Conservation (phyloP, 2,888 invertebrate genomes). For the Tolmerus cingulatus region DNA sequence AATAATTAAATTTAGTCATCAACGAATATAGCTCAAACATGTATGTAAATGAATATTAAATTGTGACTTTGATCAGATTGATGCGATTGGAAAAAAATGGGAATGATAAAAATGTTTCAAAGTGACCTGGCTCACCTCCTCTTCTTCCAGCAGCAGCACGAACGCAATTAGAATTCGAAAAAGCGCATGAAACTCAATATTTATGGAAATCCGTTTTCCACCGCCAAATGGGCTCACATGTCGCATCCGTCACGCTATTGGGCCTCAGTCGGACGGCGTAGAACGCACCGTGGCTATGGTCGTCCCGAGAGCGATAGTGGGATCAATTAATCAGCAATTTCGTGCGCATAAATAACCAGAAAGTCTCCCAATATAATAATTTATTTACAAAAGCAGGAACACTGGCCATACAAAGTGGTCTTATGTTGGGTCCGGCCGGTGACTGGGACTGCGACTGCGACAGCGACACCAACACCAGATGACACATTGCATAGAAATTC, state of each 20-base stretch:
- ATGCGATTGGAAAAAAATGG: too few relatives aligned
- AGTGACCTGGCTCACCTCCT: neutral
- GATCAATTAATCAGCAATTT: slow-evolving; percentile 49
- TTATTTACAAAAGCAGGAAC: slow-evolving; percentile 35
- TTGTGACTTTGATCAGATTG: too few relatives aligned
- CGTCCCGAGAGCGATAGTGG: slow-evolving; percentile 10
- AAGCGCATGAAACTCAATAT: neutral
- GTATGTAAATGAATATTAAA: too few relatives aligned
- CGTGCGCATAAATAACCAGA: slow-evolving; percentile 48
- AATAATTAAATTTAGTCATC: too few relatives aligned
- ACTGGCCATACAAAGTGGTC: slow-evolving; percentile 14
- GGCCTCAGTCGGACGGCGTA: neutral
- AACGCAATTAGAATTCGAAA: neutral
- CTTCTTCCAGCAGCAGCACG: neutral
- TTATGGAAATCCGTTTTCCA: neutral
- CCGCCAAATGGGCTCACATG: neutral
- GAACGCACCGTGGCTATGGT: neutral
- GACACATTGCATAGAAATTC: slow-evolving; percentile 41
- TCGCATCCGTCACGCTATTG: slow-evolving; percentile 37
- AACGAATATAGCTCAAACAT: too few relatives aligned
- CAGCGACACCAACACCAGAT: slow-evolving; percentile 32
- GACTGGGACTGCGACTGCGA: neutral
- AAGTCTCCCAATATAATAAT: slow-evolving; percentile 34
- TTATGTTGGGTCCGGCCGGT: slow-evolving; percentile 13
- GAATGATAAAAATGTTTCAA: too few relatives aligned